Base-by-base conservation (phyloP, 2,888 invertebrate species). In the Lypha dubia region DNA sequence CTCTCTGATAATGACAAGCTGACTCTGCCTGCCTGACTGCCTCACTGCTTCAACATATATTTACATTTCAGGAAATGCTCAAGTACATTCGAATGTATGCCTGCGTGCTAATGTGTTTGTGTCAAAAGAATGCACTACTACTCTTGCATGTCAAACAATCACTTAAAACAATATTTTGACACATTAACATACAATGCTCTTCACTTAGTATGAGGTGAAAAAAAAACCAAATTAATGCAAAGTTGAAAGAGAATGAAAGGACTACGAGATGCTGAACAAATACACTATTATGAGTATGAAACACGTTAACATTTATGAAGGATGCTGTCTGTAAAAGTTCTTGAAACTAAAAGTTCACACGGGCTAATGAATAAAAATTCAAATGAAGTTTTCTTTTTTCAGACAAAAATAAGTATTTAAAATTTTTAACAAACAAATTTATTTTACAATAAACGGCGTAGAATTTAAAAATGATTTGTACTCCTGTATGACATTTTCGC, bases 1-100 rank as follows among this genome's bases (percentile, higher is more conserved):
- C 62, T 70, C 38, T 73, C 22, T 80, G 76, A 84, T 83, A 86
- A 86, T 83, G 82, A 75, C 83, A 83, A 83, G 82, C 77, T 65
- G 84, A 76, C 68, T 73, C 76, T 73, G 62, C 41, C 32, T 24
- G 71, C 8, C 5, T 8, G 4, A 8, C 32, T 38, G 84, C 79
- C 74, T 76, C 79, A 65, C 76, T 73, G 62, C 44, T 35, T 28
- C 73, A 74, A 65, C 49, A 75, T 38, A 70, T 46, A 77, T 70
- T 60, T 41, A 20, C 58, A 49, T 20, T 53, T 75, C 32, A 79
- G 62, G 79, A 71, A 71, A 60, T 53, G 28, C 17, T 44, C 60
- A 13, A 60, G 67, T 68, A 32, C 15, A 46, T 28, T 13, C 49
- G 20, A 24, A 44, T 3, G 1, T 13, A 41, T 8, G 35, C 22